Evolutionary conservation across 2,113 vertebrate genomes (phyloP).

Genomic region (Glaucomys volans): DNA sequence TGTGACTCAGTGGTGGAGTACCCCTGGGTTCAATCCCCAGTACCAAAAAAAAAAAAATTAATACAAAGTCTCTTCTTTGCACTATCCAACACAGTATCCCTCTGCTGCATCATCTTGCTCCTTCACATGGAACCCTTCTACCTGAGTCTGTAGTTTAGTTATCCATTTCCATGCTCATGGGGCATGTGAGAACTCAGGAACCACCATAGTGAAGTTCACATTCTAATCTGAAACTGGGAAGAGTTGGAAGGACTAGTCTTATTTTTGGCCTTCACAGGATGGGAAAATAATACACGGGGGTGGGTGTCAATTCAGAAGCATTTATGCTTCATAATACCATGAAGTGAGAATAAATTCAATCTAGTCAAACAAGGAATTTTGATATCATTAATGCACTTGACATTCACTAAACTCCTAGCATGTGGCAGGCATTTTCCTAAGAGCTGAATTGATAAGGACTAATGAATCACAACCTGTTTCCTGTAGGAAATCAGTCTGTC

Average conservation of each 20-base stretch:
- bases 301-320: background rate
- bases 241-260: background rate
- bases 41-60: too few relatives aligned
- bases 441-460: background rate
- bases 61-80: background rate
- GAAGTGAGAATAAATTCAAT: background rate
- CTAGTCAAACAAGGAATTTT: background rate
- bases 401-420: background rate
- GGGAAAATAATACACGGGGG: background rate
- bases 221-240: background rate
- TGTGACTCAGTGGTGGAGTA: too few relatives aligned
- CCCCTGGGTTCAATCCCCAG: too few relatives aligned
- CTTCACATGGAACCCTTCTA: background rate
- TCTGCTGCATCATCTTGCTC: background rate
- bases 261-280: background rate
- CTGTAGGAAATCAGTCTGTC: background rate
- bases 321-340: background rate
- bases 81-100: too few relatives aligned
- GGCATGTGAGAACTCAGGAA: background rate
- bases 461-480: background rate
- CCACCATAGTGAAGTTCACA: background rate
- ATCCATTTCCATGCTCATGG: background rate
- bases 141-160: background rate
- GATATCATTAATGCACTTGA: conserved; percentile 49
- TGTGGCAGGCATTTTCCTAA: background rate